These are phyloP conservation scores for Neotragus moschatus DNA, from an alignment of 2,113 vertebrate species.

Conservation along the genomic window DNA sequence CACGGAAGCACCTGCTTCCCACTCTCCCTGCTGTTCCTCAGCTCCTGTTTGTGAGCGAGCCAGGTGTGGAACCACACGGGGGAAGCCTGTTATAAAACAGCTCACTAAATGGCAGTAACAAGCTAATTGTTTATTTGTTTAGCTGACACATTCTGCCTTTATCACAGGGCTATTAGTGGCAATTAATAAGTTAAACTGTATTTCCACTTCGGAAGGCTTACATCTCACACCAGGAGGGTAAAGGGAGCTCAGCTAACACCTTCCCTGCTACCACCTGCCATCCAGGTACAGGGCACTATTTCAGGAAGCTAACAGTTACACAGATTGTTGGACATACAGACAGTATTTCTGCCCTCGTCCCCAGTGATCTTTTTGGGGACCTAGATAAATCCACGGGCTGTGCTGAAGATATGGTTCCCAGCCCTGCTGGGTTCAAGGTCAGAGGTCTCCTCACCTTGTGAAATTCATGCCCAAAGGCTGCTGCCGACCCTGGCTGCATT, in stretches of 20 bases:
- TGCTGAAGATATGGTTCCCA: neutral
- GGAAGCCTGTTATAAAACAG: slow-evolving; percentile 31
- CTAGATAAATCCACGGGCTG: neutral
- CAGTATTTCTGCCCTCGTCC: neutral
- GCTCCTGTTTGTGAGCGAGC: neutral
- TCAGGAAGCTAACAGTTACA: neutral
- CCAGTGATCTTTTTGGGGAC: neutral
- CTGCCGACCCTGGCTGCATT: accelerated
- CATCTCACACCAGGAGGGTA: slow-evolving; percentile 2
- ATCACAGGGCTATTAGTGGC: slow-evolving; percentile 36
- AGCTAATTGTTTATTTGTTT: slow-evolving; percentile 67
- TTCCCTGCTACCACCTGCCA: neutral
- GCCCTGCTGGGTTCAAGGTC: neutral
- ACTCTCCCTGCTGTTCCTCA: neutral
- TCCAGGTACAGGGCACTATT: neutral
- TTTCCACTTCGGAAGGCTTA: slow-evolving; percentile 13
- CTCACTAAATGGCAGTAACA: slow-evolving; percentile 35
- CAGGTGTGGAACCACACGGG: slow-evolving; percentile 33
- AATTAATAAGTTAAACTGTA: slow-evolving; percentile 62
- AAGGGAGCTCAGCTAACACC: neutral
- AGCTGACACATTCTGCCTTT: slow-evolving; percentile 50
- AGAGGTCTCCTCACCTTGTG: neutral
- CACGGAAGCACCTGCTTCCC: neutral
- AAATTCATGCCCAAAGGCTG: neutral
- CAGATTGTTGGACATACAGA: neutral